phyloP scores from a whole-genome alignment of 2,113 vertebrate genomes.

The Anarrhichthys ocellatus region DNA sequence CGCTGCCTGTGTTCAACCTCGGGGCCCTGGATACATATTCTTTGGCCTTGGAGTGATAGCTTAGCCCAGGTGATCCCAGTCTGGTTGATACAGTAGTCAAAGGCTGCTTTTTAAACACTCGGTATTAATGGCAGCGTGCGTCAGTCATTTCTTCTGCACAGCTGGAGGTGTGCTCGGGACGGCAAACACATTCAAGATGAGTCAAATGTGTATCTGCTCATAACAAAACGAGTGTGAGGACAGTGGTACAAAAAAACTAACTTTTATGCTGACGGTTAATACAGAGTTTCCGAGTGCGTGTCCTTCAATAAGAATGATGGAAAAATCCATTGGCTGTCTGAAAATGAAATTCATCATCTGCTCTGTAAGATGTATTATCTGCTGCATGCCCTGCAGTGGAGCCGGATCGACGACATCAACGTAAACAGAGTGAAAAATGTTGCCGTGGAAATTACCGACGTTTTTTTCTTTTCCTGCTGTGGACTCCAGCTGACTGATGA shows the following conservation, averaged over 20 bases:
- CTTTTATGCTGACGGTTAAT: constrained; percentile 53
- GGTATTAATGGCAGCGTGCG: constrained; percentile 8
- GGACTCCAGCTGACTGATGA: constrained; percentile 60
- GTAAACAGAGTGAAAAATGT: constrained; percentile 95
- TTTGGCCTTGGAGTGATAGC: constrained; percentile 85
- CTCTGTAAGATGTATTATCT: constrained; percentile 97
- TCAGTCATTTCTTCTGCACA: constrained; percentile 20
- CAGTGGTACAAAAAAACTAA: constrained; percentile 28
- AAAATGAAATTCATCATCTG: constrained; percentile 96
- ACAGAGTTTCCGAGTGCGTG: constrained; percentile 58
- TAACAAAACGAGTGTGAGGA: constrained; percentile 37
- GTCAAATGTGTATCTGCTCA: constrained; percentile 37
- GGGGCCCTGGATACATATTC: constrained; percentile 51
- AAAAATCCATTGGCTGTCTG: constrained; percentile 95
- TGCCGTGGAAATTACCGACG: constrained; percentile 90
- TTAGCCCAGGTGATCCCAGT: constrained; percentile 88
- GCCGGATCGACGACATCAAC: constrained; percentile 95
- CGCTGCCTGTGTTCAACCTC: constrained; percentile 43
- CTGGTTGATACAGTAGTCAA: constrained; percentile 91
- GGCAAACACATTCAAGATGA: constrained; percentile 48
- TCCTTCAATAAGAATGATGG: constrained; percentile 93
- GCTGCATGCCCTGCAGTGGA: constrained; percentile 90
- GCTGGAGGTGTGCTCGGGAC: constrained; percentile 14
- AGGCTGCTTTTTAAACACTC: constrained; percentile 64
- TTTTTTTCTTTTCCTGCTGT: constrained; percentile 54